These are phyloP conservation scores for Zosterops pallidus DNA, from an alignment of 2,113 vertebrate genomes.

Conservation along the genomic window DNA sequence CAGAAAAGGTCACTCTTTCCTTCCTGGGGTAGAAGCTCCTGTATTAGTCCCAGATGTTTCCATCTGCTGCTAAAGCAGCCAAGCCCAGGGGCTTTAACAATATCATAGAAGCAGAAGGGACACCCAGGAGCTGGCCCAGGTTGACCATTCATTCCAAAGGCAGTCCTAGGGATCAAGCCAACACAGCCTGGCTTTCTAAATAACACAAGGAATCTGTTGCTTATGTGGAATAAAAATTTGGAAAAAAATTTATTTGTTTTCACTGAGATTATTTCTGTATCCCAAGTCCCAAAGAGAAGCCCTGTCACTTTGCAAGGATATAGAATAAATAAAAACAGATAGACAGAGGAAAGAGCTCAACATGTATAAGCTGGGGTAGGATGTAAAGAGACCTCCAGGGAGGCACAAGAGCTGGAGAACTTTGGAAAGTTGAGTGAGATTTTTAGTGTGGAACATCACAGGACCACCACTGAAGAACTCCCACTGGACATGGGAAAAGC, in stretches of 20 bases:
- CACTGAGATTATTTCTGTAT: background rate
- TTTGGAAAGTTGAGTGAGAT: background rate
- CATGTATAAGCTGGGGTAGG: background rate
- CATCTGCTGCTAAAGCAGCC: background rate
- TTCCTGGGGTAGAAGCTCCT: background rate
- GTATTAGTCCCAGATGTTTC: background rate
- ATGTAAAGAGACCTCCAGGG: background rate
- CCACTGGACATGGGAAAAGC: background rate
- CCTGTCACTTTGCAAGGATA: background rate
- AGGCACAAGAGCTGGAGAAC: background rate
- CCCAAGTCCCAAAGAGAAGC: background rate
- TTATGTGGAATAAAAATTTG: background rate
- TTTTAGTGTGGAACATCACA: background rate
- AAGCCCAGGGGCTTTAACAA: background rate
- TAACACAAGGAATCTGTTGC: background rate
- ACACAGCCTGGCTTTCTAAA: background rate
- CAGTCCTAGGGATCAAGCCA: background rate
- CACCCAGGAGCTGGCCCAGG: background rate
- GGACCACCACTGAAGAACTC: background rate
- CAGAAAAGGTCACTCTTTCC: background rate
- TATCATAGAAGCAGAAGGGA: background rate
- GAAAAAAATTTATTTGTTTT: background rate
- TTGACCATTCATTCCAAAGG: background rate
- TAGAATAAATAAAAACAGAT: background rate
- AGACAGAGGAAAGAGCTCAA: accelerated